These are phyloP conservation scores for Megaptera novaeangliae DNA, from an alignment of 2,113 vertebrate genomes.

Conservation along the genomic window DNA sequence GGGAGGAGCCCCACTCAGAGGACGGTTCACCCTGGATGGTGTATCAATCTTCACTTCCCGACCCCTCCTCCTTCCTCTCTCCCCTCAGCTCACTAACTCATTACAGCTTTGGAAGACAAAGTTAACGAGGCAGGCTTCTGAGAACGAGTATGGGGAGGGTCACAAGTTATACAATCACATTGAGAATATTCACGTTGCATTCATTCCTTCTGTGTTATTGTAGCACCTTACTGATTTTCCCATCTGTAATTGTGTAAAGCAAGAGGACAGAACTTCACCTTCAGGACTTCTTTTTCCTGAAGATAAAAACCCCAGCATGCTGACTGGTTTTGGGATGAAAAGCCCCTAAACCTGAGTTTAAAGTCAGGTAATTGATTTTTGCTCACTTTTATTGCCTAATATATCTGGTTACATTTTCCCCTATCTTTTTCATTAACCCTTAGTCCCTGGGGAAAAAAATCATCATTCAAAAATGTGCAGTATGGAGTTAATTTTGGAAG, in stretches of 20 bases:
- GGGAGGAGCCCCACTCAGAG: background rate
- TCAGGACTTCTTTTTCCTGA: background rate
- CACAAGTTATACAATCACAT: background rate
- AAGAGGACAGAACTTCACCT: background rate
- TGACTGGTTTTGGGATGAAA: conserved; percentile 25
- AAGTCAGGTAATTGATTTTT: background rate
- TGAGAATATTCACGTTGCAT: background rate
- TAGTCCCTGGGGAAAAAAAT: background rate
- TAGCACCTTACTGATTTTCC: background rate
- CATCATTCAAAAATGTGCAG: background rate
- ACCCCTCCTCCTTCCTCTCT: background rate
- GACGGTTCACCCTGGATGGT: background rate
- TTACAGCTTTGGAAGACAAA: background rate
- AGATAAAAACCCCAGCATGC: background rate
- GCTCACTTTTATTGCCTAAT: background rate
- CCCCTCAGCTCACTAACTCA: background rate
- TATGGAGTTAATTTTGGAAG: background rate
- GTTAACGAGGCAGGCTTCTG: background rate
- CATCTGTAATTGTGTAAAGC: background rate
- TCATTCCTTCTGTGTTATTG: background rate
- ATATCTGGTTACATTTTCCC: background rate
- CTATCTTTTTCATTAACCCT: background rate
- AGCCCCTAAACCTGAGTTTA: background rate
- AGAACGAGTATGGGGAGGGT: background rate
- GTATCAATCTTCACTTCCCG: background rate